phyloP scores from a whole-genome alignment of 2,888 invertebrate species.

The Venustoraphidia nigricollis region DNA sequence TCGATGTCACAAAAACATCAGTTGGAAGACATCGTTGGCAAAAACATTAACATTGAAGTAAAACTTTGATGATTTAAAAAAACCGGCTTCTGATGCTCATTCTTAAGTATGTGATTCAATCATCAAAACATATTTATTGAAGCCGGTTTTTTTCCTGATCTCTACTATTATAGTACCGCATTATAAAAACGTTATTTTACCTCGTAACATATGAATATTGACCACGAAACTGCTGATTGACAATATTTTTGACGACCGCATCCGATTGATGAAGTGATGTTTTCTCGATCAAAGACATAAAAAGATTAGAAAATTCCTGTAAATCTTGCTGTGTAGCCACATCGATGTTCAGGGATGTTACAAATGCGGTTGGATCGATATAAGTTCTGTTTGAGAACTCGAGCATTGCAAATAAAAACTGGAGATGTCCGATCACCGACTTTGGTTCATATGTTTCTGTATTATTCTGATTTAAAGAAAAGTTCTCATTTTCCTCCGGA shows the following conservation, averaged over 20 bases:
- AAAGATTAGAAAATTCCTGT: constrained; percentile 46
- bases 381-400: constrained; percentile 34
- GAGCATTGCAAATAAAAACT: constrained; percentile 41
- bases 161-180: too few relatives aligned
- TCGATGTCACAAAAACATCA: too few relatives aligned
- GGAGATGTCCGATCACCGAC: constrained; percentile 36
- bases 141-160: too few relatives aligned
- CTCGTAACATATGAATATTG: constrained; percentile 32
- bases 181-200: constrained; percentile 12
- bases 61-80: too few relatives aligned
- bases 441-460: constrained; percentile 23
- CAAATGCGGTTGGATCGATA: constrained; percentile 40
- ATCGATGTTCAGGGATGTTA: constrained; percentile 37
- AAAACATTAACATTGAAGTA: too few relatives aligned
- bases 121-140: too few relatives aligned
- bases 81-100: too few relatives aligned
- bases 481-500: constrained; percentile 22
- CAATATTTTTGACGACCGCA: constrained; percentile 21
- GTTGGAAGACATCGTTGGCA: too few relatives aligned
- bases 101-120: too few relatives aligned
- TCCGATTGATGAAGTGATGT: constrained; percentile 23
- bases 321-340: constrained; percentile 45
- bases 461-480: constrained; percentile 15
- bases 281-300: constrained; percentile 38
- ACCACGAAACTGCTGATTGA: constrained; percentile 30